phyloP scores from a whole-genome alignment of 1,140 invertebrate species.

The Cydia fagiglandana region DNA sequence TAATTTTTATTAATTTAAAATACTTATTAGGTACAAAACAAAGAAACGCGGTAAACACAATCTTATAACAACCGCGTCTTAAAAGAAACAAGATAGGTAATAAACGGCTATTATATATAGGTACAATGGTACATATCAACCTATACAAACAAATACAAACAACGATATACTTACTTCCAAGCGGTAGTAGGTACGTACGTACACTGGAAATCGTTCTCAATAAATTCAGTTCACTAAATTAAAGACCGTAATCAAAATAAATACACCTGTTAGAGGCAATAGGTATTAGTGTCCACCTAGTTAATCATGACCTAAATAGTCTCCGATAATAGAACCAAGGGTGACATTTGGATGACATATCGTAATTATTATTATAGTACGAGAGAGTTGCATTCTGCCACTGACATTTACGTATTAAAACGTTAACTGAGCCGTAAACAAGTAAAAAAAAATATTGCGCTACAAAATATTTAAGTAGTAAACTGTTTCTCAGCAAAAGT shows the following conservation, averaged over 20 bases:
- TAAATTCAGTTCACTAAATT: not conserved
- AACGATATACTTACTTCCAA: no score
- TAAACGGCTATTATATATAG: no score
- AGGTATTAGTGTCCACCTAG: not conserved
- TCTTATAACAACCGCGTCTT: no score
- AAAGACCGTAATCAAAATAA: not conserved
- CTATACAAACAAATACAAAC: no score
- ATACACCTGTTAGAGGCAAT: not conserved
- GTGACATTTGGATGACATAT: conserved; percentile 28
- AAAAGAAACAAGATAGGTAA: no score
- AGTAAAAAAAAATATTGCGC: not conserved
- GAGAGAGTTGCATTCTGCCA: conserved; percentile 11
- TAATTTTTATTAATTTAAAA: no score
- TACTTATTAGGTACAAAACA: no score
- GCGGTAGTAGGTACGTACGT: no score
- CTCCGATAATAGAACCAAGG: not conserved
- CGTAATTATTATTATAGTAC: conserved; percentile 2
- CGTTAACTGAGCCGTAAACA: not conserved
- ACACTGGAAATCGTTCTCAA: not conserved
- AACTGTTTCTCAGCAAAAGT: conserved; percentile 35
- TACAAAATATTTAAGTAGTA: not conserved
- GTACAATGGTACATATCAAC: no score
- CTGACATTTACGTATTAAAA: conserved; percentile 22
- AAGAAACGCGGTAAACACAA: no score
- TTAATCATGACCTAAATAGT: conserved; percentile 18